Evolutionary conservation across 1,140 invertebrate genomes (phyloP).

Genomic region (Stenopsyche tienmushanensis): DNA sequence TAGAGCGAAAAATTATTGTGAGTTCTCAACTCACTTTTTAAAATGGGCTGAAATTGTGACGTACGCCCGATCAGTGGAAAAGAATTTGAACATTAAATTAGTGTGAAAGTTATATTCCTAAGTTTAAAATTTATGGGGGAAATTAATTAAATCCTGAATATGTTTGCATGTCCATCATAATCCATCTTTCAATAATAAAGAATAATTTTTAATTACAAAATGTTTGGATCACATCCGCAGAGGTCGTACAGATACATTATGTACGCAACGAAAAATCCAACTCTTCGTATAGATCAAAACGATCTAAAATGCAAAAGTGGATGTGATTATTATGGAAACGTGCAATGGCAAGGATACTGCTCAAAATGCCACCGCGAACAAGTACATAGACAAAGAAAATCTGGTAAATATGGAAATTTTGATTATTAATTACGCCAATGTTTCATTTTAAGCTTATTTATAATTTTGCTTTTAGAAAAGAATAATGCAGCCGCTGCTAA

Average conservation of each 20-base stretch:
- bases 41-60: no score
- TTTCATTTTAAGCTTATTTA: neutral
- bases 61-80: no score
- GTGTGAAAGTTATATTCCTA: no score
- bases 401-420: slow-evolving; percentile 43
- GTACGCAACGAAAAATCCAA: slow-evolving; percentile 71
- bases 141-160: neutral
- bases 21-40: no score
- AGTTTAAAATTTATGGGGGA: no score
- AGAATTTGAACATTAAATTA: no score
- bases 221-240: slow-evolving; percentile 53
- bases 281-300: slow-evolving; percentile 75
- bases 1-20: no score
- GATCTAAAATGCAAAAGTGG: slow-evolving; percentile 93
- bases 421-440: neutral
- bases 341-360: slow-evolving; percentile 94
- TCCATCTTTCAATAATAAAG: no score
- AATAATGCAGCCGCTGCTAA: slow-evolving; percentile 7
- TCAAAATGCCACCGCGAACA: slow-evolving; percentile 84
- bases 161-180: no score
- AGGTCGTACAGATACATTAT: slow-evolving; percentile 60
- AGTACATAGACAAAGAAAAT: slow-evolving; percentile 62
- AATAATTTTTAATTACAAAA: no score
- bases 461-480: slow-evolving; percentile 34
- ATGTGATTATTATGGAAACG: slow-evolving; percentile 96